Evolutionary conservation across 2,113 vertebrate species (phyloP).

Genomic region (Mohoua ochrocephala): DNA sequence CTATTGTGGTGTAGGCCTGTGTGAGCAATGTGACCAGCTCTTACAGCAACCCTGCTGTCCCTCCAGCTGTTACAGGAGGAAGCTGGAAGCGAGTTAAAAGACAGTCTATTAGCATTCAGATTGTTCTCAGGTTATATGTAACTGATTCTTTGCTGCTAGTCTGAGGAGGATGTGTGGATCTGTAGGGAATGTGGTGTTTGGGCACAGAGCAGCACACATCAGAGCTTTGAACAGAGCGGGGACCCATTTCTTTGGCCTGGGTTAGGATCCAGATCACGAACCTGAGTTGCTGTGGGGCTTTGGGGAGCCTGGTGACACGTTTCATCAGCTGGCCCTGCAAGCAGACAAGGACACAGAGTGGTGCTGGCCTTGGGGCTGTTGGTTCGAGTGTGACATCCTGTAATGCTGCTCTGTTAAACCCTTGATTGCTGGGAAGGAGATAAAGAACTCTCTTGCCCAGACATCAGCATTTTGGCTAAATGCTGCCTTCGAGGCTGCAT

Average conservation of each 20-base stretch:
- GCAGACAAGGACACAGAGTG: not conserved
- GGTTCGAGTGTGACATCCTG: not conserved
- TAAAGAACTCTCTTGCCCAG: not conserved
- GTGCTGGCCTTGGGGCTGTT: not conserved
- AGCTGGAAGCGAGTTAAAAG: not conserved
- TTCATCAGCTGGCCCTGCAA: not conserved
- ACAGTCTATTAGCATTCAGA: not conserved
- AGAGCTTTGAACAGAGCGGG: not conserved
- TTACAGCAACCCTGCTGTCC: not conserved
- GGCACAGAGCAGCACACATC: not conserved
- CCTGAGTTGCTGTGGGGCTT: not conserved
- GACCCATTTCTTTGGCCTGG: not conserved
- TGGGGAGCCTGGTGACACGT: not conserved
- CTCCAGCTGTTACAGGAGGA: not conserved
- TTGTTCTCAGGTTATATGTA: not conserved
- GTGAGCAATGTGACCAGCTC: not conserved
- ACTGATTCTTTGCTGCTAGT: not conserved
- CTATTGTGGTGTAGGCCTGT: not conserved
- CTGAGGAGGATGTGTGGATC: not conserved
- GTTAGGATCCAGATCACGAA: not conserved
- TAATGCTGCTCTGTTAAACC: not conserved
- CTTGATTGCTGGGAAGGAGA: not conserved
- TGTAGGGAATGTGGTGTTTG: not conserved
- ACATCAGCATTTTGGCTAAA: conserved; percentile 3
- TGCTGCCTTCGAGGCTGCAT: not conserved